Base-by-base conservation (phyloP, 2,888 invertebrate species). In the Halocaridina rubra region DNA sequence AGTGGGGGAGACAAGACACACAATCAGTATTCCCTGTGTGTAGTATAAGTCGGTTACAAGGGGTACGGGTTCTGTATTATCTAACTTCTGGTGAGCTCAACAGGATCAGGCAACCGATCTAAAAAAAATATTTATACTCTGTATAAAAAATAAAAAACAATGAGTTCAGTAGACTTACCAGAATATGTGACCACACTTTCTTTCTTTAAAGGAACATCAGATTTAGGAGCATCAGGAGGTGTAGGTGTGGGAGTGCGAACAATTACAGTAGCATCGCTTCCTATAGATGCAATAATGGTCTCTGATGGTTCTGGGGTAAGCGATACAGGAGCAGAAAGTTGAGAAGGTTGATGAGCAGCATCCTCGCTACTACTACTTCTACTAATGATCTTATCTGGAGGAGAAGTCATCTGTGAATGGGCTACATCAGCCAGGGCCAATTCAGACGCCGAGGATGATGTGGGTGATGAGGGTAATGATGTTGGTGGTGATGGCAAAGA, bases 221-320 rank as follows among this genome's bases (percentile, higher is more conserved):
- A 16, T 10, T 78, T 71, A 29, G 80, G 22, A 30, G 72, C 64
- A 32, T 84, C 84, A 29, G 78, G 69, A 16, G 84, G 84, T 27
- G 84, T 86, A 39, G 88, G 88, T 22, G 88, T 88, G 22, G 88
- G 88, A 32, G 88, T 88, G 61, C 88, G 86, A 30, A 88, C 88
- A 72, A 88, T 88, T 53, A 88, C 86, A 32, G 88, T 88, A 29
- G 80, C 86, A 57, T 88, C 88, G 71, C 84, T 86, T 29, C 86
- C 86, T 69, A 86, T 88, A 24, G 88, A 88, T 39, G 88, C 88
- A 75, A 88, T 84, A 30, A 82, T 74, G n/a, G 82, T 77, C 33
- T 86, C 86, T 3, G 86, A 27, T 22, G 84, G 46, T 53, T 19
- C 64, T n/a, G 77, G 61, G 61, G 80, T 46, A 27, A 76, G 72